These are phyloP conservation scores for Chascanopsetta lugubris DNA, from an alignment of 2,113 vertebrate species.

Conservation along the genomic window DNA sequence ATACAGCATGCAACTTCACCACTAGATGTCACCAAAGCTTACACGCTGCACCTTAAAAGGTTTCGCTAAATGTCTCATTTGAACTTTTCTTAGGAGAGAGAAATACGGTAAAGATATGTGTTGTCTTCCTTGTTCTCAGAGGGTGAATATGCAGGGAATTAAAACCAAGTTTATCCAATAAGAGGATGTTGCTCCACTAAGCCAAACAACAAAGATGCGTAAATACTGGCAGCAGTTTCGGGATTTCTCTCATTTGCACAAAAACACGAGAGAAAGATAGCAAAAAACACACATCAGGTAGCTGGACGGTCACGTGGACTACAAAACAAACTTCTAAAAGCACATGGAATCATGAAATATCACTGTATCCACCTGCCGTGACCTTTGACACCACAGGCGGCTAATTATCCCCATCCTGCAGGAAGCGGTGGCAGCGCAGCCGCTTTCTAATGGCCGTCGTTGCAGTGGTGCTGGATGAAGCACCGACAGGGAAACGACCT, in stretches of 20 bases:
- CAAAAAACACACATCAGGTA: background rate
- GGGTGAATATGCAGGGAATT: background rate
- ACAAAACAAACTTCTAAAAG: slow-evolving; percentile 10
- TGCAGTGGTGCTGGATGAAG: slow-evolving; percentile 54
- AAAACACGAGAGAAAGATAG: background rate
- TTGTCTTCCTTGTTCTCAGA: background rate
- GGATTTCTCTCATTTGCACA: background rate
- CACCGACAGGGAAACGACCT: slow-evolving; percentile 60
- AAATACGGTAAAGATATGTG: background rate
- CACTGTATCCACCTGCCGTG: slow-evolving; percentile 8
- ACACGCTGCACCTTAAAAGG: too few species aligned
- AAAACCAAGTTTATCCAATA: background rate
- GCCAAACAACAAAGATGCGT: background rate
- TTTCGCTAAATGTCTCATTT: too few species aligned
- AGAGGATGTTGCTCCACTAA: background rate
- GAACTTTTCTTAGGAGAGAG: too few species aligned
- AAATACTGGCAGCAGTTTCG: slow-evolving; percentile 2
- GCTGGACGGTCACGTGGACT: background rate
- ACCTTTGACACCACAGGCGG: slow-evolving; percentile 52
- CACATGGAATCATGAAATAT: slow-evolving; percentile 16
- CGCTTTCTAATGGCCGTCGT: slow-evolving; percentile 64
- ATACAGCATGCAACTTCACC: too few species aligned
- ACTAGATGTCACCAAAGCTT: too few species aligned
- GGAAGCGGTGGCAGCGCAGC: slow-evolving; percentile 42
- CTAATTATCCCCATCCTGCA: slow-evolving; percentile 58